Evolutionary conservation across 2,888 invertebrate genomes (phyloP).

Genomic region (Auanema sp.): DNA sequence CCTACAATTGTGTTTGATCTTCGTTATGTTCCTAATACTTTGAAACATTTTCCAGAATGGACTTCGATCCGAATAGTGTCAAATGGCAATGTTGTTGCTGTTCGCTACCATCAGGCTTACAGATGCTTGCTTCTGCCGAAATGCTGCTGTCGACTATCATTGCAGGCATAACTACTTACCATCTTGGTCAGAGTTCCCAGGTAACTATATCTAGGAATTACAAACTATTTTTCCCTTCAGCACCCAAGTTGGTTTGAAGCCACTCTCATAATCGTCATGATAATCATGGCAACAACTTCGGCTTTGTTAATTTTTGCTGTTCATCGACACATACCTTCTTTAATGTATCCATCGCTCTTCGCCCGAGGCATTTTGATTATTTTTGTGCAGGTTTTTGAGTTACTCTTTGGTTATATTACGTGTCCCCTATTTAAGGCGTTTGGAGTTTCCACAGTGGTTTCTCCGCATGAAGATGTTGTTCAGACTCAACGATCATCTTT

Average conservation of each 20-base stretch:
- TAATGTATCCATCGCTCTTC: conserved; percentile 52
- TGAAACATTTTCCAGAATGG: conserved; percentile 31
- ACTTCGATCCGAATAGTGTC: conserved; percentile 55
- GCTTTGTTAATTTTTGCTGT: conserved; percentile 42
- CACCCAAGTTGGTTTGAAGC: conserved; percentile 26
- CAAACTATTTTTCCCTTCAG: neutral
- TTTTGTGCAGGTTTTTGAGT: conserved; percentile 45
- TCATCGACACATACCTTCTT: conserved; percentile 28
- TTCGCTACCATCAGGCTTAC: conserved; percentile 47
- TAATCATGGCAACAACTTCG: conserved; percentile 38
- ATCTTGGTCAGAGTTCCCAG: conserved; percentile 16
- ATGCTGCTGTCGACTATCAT: conserved; percentile 31
- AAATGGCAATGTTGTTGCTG: conserved; percentile 62
- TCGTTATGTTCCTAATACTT: too few relatives aligned
- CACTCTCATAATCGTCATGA: conserved; percentile 33
- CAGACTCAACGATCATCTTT: neutral
- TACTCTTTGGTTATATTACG: neutral
- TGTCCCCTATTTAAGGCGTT: conserved; percentile 29
- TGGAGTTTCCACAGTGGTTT: conserved; percentile 52
- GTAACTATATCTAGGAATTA: neutral
- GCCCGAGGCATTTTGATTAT: conserved; percentile 47
- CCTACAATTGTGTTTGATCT: neutral
- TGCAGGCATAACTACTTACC: conserved; percentile 32
- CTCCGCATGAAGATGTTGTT: conserved; percentile 20
- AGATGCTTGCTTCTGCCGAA: conserved; percentile 27